Percentiles rank a stretch among this genome's conserved stretches.
phyloP scores from a whole-genome alignment of 2,113 vertebrate genomes.

The Ranitomeya variabilis region DNA sequence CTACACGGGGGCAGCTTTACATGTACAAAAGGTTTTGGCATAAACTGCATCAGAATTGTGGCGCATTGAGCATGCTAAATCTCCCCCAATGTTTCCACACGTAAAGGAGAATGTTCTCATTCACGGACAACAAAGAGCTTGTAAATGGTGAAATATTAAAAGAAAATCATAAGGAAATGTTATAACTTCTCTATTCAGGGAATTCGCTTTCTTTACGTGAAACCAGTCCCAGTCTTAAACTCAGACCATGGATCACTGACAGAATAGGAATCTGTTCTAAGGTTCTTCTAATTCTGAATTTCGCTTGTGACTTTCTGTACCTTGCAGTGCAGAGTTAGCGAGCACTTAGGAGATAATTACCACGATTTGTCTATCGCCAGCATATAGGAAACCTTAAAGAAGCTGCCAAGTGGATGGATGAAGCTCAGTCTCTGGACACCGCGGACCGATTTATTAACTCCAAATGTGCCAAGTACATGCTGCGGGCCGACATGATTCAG shows the following conservation, averaged over 20 bases:
- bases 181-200: neutral
- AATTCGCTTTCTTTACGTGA: neutral
- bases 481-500: constrained; percentile 77
- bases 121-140: neutral
- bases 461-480: constrained; percentile 80
- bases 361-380: constrained; percentile 59
- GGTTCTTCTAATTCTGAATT: neutral
- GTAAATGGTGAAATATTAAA: neutral
- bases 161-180: neutral
- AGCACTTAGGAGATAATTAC: neutral
- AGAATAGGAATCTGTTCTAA: too few species aligned
- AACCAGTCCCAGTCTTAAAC: neutral
- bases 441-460: constrained; percentile 80
- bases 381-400: constrained; percentile 78
- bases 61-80: too few species aligned
- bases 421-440: constrained; percentile 80
- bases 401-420: constrained; percentile 80
- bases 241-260: too few species aligned
- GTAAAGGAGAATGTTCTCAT: neutral
- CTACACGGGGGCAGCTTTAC: too few species aligned
- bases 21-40: too few species aligned
- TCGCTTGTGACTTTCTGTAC: neutral
- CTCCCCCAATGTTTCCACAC: too few species aligned
- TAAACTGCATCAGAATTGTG: too few species aligned
- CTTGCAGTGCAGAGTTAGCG: neutral